Base-by-base conservation (phyloP, 1,140 invertebrate genomes). In the Papilio glaucus region DNA sequence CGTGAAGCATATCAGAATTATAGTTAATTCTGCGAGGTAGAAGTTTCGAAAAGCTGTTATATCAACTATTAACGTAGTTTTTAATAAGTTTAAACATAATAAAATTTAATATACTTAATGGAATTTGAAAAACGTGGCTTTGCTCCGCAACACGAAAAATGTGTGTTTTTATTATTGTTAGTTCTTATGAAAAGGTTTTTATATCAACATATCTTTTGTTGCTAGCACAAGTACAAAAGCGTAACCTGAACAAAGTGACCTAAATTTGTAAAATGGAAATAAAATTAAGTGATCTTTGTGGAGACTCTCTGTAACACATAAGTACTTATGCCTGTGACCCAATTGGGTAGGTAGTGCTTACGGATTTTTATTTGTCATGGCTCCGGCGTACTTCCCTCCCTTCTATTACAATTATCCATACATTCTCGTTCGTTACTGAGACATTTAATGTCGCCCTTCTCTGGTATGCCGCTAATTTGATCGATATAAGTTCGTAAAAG, bases 181-280 rank as follows among this genome's bases (percentile, higher is more conserved):
- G 10, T 57, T 57, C 21, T 57, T 13, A 57, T 57, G 49, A 57
- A 57, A 57, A 57, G 49, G 18, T 57, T 57, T 45, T 57, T 57
- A 57, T 57, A 57, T 26, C 21, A 53, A 53, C 49, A 18, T 9
- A 57, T 10, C 49, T 57, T 57, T 57, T 57, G 49, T 57, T 3
- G 2, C 2, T 57, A 24, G 3, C 21, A 57, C 10, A 57, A 57
- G 49, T 57, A 57, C 49, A 21, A 24, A 21, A 21, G 49, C 49
- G 24, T 57, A 12, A 21, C 49, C 10, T 57, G 24, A 12, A 3
- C 49, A 57, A 4, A 57, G 18, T 57, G 49, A 57, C 49, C 49
- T 26, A 24, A 24, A 57, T 57, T 57, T 26, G 24, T 57, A 4
- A 10, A 57, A 57, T 26, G 10, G 21, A 4, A 4, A n/a, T n/a